These are phyloP conservation scores for Cyphomyrus plagiostoma DNA, from an alignment of 2,113 vertebrate genomes.

Conservation along the genomic window DNA sequence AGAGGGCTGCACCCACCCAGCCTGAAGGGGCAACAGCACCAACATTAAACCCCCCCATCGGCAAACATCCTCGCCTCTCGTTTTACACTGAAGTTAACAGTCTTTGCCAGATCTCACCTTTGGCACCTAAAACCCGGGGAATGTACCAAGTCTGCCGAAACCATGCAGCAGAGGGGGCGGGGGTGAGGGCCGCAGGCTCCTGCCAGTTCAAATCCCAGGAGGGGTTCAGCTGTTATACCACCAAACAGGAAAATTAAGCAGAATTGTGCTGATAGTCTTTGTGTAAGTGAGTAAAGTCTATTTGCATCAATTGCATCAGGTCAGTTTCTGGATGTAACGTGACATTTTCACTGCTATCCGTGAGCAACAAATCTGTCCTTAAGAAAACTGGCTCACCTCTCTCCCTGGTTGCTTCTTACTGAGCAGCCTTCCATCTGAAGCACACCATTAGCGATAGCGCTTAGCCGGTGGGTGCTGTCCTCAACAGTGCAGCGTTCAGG, in stretches of 20 bases:
- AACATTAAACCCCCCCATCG: not conserved
- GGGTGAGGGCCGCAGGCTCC: not conserved
- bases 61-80: not conserved
- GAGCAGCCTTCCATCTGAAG: not conserved
- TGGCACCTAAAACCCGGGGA: not conserved
- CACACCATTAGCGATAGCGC: not conserved
- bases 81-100: not conserved
- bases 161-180: not conserved
- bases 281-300: not conserved
- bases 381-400: not conserved
- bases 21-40: not conserved
- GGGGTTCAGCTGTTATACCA: not conserved
- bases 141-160: not conserved
- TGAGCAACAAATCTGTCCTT: not conserved
- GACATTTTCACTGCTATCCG: not conserved
- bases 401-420: not conserved
- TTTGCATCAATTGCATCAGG: not conserved
- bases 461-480: not conserved
- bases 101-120: not conserved
- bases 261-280: not conserved
- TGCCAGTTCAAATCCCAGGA: not conserved
- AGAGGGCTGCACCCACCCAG: not conserved
- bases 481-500: not conserved
- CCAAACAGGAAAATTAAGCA: not conserved
- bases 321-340: not conserved